Evolutionary conservation across 2,888 invertebrate species (phyloP).

Genomic region (Halocaridina rubra): DNA sequence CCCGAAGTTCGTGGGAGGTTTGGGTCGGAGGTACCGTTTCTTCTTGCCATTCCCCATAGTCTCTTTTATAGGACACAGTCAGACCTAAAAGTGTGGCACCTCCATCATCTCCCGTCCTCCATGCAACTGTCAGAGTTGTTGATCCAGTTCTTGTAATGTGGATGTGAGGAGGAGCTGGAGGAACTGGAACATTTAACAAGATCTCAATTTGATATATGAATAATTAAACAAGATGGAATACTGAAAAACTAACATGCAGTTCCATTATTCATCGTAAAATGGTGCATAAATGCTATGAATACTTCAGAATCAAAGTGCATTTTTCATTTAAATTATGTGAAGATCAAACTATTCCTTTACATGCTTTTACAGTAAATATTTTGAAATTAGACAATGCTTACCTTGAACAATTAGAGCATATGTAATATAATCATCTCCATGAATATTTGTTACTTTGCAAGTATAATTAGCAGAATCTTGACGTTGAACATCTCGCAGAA

Average conservation of each 20-base stretch:
- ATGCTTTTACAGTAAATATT: too few relatives aligned
- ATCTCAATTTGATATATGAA: too few relatives aligned
- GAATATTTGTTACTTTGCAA: slow-evolving; percentile 40
- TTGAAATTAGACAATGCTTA: too few relatives aligned
- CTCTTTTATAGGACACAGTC: slow-evolving; percentile 78
- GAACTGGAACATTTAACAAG: too few relatives aligned
- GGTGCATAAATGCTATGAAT: too few relatives aligned
- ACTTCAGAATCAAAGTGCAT: too few relatives aligned
- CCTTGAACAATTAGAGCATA: slow-evolving; percentile 51
- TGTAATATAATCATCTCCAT: slow-evolving; percentile 54
- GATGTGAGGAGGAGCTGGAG: slow-evolving; percentile 48
- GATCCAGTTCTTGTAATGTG: slow-evolving; percentile 44
- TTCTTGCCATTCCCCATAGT: slow-evolving; percentile 93
- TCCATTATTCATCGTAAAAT: too few relatives aligned
- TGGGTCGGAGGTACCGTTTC: slow-evolving; percentile 85
- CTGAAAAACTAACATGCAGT: too few relatives aligned
- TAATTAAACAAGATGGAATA: too few relatives aligned
- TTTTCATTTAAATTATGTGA: too few relatives aligned
- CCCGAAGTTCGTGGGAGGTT: slow-evolving; percentile 81
- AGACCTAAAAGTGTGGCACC: slow-evolving; percentile 49
- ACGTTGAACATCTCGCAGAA: slow-evolving; percentile 49
- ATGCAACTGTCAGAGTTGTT: slow-evolving; percentile 45
- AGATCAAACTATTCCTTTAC: too few relatives aligned
- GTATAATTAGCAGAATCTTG: slow-evolving; percentile 55
- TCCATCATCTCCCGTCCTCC: slow-evolving; percentile 48